phyloP scores from a whole-genome alignment of 1,140 invertebrate species.

The Zaprionus capensis region DNA sequence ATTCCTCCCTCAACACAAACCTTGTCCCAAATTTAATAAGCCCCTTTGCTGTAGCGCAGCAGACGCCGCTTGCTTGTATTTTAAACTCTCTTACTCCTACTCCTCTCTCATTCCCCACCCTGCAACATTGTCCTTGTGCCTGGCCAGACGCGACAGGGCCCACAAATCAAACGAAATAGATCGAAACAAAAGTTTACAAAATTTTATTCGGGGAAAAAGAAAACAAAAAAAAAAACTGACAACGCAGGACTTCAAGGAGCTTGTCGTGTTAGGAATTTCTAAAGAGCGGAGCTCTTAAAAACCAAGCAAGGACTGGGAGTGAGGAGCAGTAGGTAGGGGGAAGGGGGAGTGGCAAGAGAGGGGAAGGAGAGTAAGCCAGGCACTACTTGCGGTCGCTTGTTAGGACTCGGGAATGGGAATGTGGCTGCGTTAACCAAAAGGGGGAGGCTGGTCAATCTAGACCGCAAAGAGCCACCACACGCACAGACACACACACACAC shows the following conservation, averaged over 20 bases:
- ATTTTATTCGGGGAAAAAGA: conserved; percentile 21
- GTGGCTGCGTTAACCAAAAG: background rate
- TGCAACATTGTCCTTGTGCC: background rate
- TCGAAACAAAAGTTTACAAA: conserved; percentile 73
- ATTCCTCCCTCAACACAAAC: background rate
- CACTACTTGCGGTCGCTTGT: conserved; percentile 42
- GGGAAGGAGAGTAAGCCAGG: background rate
- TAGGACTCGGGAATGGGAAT: background rate
- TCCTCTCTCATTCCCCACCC: background rate
- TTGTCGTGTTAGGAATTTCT: conserved; percentile 45
- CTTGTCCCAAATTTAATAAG: background rate
- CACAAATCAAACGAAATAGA: conserved; percentile 66
- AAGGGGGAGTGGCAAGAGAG: background rate
- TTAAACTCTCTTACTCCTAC: background rate
- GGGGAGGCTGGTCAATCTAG: conserved; percentile 23
- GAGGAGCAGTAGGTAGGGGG: background rate
- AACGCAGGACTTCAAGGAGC: conserved; percentile 8
- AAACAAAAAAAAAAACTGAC: conserved; percentile 21
- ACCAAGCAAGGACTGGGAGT: background rate
- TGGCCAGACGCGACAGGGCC: conserved; percentile 37
- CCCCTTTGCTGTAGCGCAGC: background rate
- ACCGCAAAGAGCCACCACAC: conserved; percentile 32
- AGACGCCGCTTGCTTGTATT: background rate
- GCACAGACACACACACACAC: conserved; percentile 7
- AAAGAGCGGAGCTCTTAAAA: conserved; percentile 18